phyloP scores from a whole-genome alignment of 2,888 invertebrate species.

The Exephanes ischioxanthus region DNA sequence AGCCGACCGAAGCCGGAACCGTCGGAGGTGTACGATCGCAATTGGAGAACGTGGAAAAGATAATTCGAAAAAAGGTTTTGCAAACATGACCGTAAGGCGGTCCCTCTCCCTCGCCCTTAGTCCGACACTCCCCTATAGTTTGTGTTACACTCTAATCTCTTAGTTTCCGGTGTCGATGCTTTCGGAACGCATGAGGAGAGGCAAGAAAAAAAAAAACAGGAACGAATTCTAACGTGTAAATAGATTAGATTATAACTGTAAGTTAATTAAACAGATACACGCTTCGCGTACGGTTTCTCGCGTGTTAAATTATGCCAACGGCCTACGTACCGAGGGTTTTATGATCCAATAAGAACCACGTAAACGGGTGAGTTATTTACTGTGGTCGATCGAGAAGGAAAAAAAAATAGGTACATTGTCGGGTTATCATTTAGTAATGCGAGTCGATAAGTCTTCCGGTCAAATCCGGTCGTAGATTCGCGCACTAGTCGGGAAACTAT shows the following conservation, averaged over 20 bases:
- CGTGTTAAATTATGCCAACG: slow-evolving; percentile 65
- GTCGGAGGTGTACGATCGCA: slow-evolving; percentile 29
- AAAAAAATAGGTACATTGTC: slow-evolving; percentile 14
- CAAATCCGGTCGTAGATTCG: slow-evolving; percentile 22
- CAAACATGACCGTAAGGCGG: slow-evolving; percentile 20
- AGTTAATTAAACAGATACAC: slow-evolving; percentile 74
- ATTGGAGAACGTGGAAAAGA: slow-evolving; percentile 23
- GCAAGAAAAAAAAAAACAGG: slow-evolving; percentile 49
- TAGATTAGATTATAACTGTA: slow-evolving; percentile 78
- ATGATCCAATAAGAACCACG: slow-evolving; percentile 52
- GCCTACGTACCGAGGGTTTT: slow-evolving; percentile 54
- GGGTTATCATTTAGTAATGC: slow-evolving; percentile 20
- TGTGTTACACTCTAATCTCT: slow-evolving; percentile 17
- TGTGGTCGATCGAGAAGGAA: not conserved
- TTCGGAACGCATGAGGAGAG: slow-evolving; percentile 71
- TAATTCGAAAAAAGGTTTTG: not conserved
- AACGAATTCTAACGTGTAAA: slow-evolving; percentile 73
- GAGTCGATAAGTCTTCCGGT: slow-evolving; percentile 35
- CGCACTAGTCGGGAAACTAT: not conserved
- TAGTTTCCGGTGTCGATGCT: slow-evolving; percentile 64
- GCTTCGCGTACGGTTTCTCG: slow-evolving; percentile 32
- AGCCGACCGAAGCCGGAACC: not conserved
- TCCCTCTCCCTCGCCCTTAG: not conserved
- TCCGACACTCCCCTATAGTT: slow-evolving; percentile 19
- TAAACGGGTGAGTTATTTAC: slow-evolving; percentile 59